Percentiles rank a stretch among this genome's conserved stretches.
Evolutionary conservation across 2,113 vertebrate genomes (phyloP).

Genomic region (Anarrhichthys ocellatus): DNA sequence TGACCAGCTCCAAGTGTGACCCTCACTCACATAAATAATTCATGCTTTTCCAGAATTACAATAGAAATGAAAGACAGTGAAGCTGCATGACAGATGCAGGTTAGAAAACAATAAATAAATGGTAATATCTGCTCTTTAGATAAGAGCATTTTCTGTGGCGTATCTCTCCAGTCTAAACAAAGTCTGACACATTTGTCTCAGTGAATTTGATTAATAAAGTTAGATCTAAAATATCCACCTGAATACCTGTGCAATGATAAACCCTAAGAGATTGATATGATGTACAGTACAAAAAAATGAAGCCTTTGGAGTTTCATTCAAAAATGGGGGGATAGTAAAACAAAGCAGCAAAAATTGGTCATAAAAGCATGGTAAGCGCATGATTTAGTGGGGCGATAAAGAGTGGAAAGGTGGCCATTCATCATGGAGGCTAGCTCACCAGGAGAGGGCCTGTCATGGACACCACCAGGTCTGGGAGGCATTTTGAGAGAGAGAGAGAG

Average conservation of each 20-base stretch:
- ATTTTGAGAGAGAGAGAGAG: conserved; percentile 47
- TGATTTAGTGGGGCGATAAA: conserved; percentile 88
- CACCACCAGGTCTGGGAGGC: conserved; percentile 76
- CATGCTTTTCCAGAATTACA: conserved; percentile 58
- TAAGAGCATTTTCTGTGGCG: conserved; percentile 34
- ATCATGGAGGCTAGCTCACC: conserved; percentile 82
- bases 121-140: conserved; percentile 37
- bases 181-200: conserved; percentile 43
- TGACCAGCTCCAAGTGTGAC: conserved; percentile 46
- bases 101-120: conserved; percentile 45
- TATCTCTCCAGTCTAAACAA: conserved; percentile 43
- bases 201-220: conserved; percentile 50
- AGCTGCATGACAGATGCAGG: conserved; percentile 25
- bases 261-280: conserved; percentile 41
- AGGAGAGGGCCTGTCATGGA: conserved; percentile 82
- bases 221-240: conserved; percentile 41
- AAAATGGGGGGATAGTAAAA: conserved; percentile 71
- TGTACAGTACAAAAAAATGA: conserved; percentile 47
- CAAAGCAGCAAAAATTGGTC: conserved; percentile 84
- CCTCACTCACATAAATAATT: conserved; percentile 60
- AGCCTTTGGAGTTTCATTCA: conserved; percentile 76
- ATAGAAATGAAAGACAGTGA: conserved; percentile 38
- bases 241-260: conserved; percentile 56
- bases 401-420: conserved; percentile 83
- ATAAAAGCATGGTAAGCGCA: conserved; percentile 84